phyloP scores from a whole-genome alignment of 2,797 vertebrate genomes.

The Coccyzus lansbergi region DNA sequence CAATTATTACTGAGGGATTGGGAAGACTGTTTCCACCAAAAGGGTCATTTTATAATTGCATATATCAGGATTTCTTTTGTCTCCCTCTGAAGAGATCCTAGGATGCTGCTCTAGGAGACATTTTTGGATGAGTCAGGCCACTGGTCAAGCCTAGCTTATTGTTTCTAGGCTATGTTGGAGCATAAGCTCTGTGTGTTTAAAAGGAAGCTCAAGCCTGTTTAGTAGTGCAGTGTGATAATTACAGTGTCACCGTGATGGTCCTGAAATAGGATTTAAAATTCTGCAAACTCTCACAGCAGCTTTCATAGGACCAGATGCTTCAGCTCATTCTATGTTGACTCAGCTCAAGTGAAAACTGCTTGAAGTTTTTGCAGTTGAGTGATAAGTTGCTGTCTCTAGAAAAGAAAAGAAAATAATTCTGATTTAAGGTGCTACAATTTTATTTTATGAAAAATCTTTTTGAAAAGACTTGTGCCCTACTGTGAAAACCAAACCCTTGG shows the following conservation, averaged over 20 bases:
- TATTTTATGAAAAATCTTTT: constrained; percentile 8
- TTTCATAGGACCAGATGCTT: constrained; percentile 69
- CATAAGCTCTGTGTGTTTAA: constrained; percentile 19
- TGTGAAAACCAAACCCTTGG: background rate
- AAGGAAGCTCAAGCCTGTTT: constrained; percentile 41
- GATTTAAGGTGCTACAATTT: background rate
- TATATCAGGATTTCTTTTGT: background rate
- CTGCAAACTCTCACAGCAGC: constrained; percentile 47
- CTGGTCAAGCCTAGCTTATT: background rate
- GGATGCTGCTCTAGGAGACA: background rate
- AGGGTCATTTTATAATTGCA: background rate
- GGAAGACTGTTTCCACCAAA: accelerated
- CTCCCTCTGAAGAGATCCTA: background rate
- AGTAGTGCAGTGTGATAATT: constrained; percentile 49
- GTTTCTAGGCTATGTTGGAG: background rate
- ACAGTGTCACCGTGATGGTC: constrained; percentile 35
- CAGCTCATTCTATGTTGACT: constrained; percentile 63
- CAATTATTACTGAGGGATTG: background rate
- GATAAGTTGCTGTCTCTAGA: constrained; percentile 46
- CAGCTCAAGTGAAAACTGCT: constrained; percentile 60
- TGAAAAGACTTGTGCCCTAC: accelerated
- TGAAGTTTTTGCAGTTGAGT: constrained; percentile 49
- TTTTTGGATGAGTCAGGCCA: background rate
- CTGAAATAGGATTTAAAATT: constrained; percentile 66
- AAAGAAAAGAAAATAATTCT: background rate